Percentiles rank a stretch among this genome's conserved stretches.
Conservation (phyloP, 2,888 invertebrate genomes). For the Andrena bucephala region DNA sequence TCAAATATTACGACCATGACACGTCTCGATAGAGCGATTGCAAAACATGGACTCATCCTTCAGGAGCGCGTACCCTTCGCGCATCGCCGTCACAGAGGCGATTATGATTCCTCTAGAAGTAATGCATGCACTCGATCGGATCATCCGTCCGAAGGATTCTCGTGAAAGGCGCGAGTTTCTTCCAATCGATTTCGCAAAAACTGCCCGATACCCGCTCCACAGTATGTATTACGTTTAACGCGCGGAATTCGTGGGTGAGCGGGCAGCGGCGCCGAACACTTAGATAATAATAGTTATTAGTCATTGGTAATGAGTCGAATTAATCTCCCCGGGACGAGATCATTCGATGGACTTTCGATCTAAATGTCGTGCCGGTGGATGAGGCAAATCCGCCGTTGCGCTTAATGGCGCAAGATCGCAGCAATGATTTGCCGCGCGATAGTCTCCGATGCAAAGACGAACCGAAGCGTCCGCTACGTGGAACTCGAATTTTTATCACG, state of each 20-base stretch:
- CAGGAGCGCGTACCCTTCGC: neutral
- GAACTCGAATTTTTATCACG: constrained; percentile 28
- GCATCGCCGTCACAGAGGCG: neutral
- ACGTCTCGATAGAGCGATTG: neutral
- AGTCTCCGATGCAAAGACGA: constrained; percentile 45
- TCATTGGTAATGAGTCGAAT: constrained; percentile 67
- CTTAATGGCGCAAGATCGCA: constrained; percentile 52
- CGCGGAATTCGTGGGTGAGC: constrained; percentile 45
- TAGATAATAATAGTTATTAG: constrained; percentile 68
- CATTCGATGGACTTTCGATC: constrained; percentile 68
- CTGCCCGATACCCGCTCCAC: constrained; percentile 26
- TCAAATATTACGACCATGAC: too few relatives aligned
- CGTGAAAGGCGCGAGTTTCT: constrained; percentile 39
- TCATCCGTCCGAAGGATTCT: constrained; percentile 11
- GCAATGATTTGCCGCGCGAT: constrained; percentile 55
- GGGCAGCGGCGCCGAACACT: constrained; percentile 50
- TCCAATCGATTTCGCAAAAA: constrained; percentile 58
- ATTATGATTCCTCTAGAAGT: constrained; percentile 13
- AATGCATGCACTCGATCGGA: constrained; percentile 2
- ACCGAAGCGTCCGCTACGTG: constrained; percentile 23
- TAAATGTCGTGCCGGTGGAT: constrained; percentile 64
- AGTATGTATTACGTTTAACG: constrained; percentile 32
- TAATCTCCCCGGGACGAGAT: constrained; percentile 62
- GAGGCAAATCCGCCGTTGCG: constrained; percentile 54
- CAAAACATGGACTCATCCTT: constrained; percentile 36